phyloP scores from a whole-genome alignment of 2,113 vertebrate genomes.

The Ptychochromis oligacanthus region DNA sequence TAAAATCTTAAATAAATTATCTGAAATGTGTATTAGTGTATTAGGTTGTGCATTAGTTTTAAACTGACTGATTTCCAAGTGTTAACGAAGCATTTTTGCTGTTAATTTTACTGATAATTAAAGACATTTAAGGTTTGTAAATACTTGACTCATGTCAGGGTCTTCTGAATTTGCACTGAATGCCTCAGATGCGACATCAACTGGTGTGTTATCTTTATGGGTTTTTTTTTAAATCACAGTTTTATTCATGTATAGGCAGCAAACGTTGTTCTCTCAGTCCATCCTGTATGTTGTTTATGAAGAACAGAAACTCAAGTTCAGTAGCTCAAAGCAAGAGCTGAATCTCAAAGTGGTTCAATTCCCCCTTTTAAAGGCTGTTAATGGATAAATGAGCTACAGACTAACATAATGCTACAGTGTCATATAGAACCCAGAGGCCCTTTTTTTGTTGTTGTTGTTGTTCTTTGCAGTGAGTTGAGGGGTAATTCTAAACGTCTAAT shows the following conservation, averaged over 20 bases:
- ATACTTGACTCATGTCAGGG: conserved; percentile 62
- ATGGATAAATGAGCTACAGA: conserved; percentile 58
- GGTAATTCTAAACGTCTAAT: background rate
- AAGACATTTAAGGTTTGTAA: conserved; percentile 60
- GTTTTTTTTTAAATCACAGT: conserved; percentile 60
- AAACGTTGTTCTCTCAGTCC: conserved; percentile 21
- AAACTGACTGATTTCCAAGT: conserved; percentile 14
- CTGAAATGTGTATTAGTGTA: conserved; percentile 39
- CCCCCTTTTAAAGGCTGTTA: conserved; percentile 33
- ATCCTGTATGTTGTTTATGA: conserved; percentile 31
- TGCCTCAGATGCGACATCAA: conserved; percentile 61
- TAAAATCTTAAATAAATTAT: conserved; percentile 65
- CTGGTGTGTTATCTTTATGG: conserved; percentile 4
- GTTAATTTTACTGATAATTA: background rate
- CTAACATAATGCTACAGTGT: conserved; percentile 63
- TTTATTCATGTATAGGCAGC: conserved; percentile 36
- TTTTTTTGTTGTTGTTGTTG: conserved; percentile 1
- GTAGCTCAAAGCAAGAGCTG: conserved; percentile 55
- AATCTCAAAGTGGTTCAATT: conserved; percentile 31
- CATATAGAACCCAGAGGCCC: conserved; percentile 10
- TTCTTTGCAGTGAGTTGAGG: conserved; percentile 3
- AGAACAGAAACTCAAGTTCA: conserved; percentile 35
- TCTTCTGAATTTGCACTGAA: conserved; percentile 33
- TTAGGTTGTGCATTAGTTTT: background rate
- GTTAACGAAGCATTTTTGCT: background rate